Percentiles rank a stretch among this genome's conserved stretches.
Conservation (phyloP, 2,797 vertebrate species). For the Tapera naevia region DNA sequence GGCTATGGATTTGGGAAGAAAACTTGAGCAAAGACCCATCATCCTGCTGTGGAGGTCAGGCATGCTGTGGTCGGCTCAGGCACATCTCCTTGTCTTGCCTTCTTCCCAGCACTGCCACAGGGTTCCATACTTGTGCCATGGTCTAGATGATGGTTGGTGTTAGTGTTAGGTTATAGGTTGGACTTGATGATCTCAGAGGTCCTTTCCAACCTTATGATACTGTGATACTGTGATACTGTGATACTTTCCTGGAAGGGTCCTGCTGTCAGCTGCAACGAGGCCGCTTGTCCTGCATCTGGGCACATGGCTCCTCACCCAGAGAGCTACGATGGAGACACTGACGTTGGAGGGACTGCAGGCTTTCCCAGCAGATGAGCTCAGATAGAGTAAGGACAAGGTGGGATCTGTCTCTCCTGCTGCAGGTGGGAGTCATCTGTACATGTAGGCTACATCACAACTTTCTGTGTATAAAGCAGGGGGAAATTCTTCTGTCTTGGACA, state of each 20-base stretch:
- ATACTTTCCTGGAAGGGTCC: background rate
- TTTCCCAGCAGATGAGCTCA: background rate
- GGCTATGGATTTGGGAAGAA: background rate
- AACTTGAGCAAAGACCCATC: background rate
- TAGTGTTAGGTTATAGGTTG: too few relatives aligned
- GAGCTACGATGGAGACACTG: background rate
- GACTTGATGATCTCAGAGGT: too few relatives aligned
- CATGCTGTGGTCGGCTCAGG: background rate
- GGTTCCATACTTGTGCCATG: too few relatives aligned
- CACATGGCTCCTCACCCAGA: background rate
- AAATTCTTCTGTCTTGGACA: background rate
- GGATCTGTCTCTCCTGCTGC: background rate
- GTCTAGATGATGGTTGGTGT: too few relatives aligned
- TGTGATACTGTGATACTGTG: too few relatives aligned
- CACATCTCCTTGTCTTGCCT: background rate
- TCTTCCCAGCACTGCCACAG: background rate
- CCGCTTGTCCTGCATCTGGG: fast-evolving
- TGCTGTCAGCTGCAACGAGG: background rate
- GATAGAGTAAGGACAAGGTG: background rate
- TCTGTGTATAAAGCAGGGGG: background rate
- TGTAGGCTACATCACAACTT: background rate
- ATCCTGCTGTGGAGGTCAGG: background rate
- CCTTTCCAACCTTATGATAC: too few relatives aligned
- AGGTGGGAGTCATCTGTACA: background rate
- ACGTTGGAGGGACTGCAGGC: background rate